Percentiles rank a stretch among this genome's conserved stretches.
These are phyloP conservation scores for Hippocampus zosterae DNA, from an alignment of 2,113 vertebrate species.

Conservation along the genomic window DNA sequence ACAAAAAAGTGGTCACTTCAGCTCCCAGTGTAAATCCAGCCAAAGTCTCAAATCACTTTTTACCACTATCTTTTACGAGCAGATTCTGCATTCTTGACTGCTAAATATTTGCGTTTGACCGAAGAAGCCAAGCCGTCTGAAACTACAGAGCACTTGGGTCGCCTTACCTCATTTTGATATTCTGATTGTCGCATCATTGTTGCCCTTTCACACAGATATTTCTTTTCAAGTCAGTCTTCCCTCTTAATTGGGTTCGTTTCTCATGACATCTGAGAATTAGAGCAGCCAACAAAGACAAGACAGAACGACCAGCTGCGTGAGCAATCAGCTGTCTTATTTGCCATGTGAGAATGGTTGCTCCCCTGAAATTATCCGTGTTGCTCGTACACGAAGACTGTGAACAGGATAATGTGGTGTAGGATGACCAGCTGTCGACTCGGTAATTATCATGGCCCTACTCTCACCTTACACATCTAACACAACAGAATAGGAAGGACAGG, in stretches of 20 bases:
- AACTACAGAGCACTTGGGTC: conserved; percentile 59
- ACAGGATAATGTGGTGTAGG: conserved; percentile 50
- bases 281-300: conserved; percentile 37
- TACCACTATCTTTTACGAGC: neutral
- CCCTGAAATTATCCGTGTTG: conserved; percentile 50
- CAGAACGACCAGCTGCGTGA: conserved; percentile 31
- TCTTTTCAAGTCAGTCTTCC: conserved; percentile 46
- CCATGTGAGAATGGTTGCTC: conserved; percentile 53
- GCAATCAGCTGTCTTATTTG: conserved; percentile 46
- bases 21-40: neutral
- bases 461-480: conserved; percentile 57
- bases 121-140: conserved; percentile 37
- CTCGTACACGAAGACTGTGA: conserved; percentile 29
- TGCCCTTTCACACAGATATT: conserved; percentile 40
- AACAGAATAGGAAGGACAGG: conserved; percentile 33
- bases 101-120: conserved; percentile 46
- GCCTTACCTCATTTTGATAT: conserved; percentile 73
- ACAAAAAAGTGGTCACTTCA: neutral
- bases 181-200: conserved; percentile 67
- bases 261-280: conserved; percentile 50
- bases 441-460: conserved; percentile 55
- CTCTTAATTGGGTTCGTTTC: conserved; percentile 52
- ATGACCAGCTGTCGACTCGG: conserved; percentile 55
- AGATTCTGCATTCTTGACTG: neutral
- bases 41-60: neutral